phyloP scores from a whole-genome alignment of 2,888 invertebrate genomes.

The Zygogramma bicolorata region DNA sequence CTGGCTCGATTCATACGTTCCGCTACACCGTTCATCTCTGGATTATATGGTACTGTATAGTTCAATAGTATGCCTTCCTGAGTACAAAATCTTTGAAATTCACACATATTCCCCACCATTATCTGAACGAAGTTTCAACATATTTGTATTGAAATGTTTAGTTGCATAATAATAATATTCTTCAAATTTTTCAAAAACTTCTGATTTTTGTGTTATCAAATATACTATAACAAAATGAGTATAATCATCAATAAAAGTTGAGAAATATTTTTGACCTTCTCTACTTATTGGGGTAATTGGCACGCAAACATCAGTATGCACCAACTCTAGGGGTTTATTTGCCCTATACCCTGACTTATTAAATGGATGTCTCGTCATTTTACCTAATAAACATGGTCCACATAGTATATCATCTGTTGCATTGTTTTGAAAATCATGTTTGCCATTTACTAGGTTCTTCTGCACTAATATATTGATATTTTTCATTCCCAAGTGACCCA shows the following conservation, averaged over 20 bases:
- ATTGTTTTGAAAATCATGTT: constrained; percentile 6
- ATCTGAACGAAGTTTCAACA: constrained; percentile 29
- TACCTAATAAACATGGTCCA: constrained; percentile 15
- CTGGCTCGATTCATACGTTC: constrained; percentile 22
- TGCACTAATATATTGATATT: background rate
- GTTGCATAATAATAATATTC: constrained; percentile 16
- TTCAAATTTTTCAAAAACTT: constrained; percentile 32
- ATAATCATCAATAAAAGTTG: constrained; percentile 30
- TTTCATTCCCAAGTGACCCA: background rate
- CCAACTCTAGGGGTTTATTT: constrained; percentile 10
- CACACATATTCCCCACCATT: constrained; percentile 24
- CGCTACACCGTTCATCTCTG: constrained; percentile 19
- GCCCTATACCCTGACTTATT: background rate
- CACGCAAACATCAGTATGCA: constrained; percentile 24
- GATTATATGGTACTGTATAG: constrained; percentile 20
- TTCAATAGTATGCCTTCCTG: background rate
- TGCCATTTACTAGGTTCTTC: constrained; percentile 7
- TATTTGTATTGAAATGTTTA: background rate
- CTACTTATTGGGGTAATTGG: background rate
- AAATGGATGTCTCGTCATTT: constrained; percentile 7
- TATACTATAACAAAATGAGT: constrained; percentile 30
- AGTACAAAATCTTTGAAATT: constrained; percentile 6
- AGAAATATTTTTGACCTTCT: constrained; percentile 24
- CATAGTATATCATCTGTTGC: constrained; percentile 8
- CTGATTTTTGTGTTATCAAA: constrained; percentile 31